Evolutionary conservation across 2,888 invertebrate species (phyloP), one percentile per base, ranked within the genome.

Genomic region (Agrochola lota): DNA sequence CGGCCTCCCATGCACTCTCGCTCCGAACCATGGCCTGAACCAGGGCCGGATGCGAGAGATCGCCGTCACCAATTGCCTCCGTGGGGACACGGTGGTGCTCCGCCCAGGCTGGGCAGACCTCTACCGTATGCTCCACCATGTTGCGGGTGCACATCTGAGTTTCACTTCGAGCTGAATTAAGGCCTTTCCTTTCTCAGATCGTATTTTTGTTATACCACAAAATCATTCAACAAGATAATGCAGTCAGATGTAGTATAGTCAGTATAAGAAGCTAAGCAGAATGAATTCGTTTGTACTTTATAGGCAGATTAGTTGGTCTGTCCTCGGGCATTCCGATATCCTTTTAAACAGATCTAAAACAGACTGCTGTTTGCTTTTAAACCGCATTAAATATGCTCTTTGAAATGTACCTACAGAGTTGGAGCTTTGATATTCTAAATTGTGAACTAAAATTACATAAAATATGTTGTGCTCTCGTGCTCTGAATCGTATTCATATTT

Each of bases 331-430:
- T 71, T 46, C 17, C 60, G 49, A 81, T 82, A 72, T 60, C 68
- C 71, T 69, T 82, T 81, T 64, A 52, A 60, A 62, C 52, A 69
- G 68, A 77, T 78, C 71, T 71, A 78, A 81, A 78, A 55, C 82
- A 78, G 64, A 60, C 59, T 59, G 59, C 52, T 60, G 23, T 82
- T 60, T 74, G 74, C 83, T 78, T 83, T 82, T 43, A 68, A 63
- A 59, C 62, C 55, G 43, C 63, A 63, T 83, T 83, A 60, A 66
- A 67, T 71, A 80, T 77, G 77, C 77, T 81, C 81, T 80, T 80
- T 80, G 66, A 66, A 57, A 62, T 60, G 43, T 80, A 35, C 30
- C 4, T 46, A 67, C 35, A 35, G 20, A 55, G 40, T 46, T 66
- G 35, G 26, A 35, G 80, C 80, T 80, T 79, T 79, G 67, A 80